phyloP scores from a whole-genome alignment of 2,888 invertebrate genomes.

The Cantharis lateralis region DNA sequence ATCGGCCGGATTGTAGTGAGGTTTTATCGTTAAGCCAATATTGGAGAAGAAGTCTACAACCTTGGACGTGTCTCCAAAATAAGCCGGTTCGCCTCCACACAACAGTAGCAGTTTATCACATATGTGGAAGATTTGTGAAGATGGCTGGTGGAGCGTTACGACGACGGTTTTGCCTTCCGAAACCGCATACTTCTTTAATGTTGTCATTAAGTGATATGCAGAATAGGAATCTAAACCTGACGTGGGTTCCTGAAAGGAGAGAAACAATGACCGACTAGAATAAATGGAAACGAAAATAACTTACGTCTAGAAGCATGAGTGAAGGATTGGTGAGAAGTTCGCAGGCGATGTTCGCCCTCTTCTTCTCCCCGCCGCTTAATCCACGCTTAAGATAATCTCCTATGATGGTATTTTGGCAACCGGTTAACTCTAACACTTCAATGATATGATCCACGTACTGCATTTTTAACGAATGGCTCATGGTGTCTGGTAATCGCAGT shows the following conservation, averaged over 20 bases:
- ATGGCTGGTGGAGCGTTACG: conserved; percentile 81
- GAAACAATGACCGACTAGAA: not conserved
- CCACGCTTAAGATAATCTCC: conserved; percentile 77
- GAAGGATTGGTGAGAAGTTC: conserved; percentile 81
- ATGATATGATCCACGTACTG: conserved; percentile 78
- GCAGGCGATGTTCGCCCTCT: conserved; percentile 81
- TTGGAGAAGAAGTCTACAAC: conserved; percentile 74
- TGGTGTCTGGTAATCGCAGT: conserved; percentile 70
- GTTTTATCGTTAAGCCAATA: conserved; percentile 72
- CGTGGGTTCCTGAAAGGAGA: conserved; percentile 72
- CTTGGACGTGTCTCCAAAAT: conserved; percentile 73
- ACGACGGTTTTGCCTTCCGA: conserved; percentile 79
- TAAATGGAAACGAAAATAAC: conserved; percentile 45
- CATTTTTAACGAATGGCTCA: conserved; percentile 73
- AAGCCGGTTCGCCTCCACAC: conserved; percentile 75
- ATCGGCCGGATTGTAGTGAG: conserved; percentile 85
- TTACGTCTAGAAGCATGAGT: conserved; percentile 78
- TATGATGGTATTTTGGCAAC: conserved; percentile 78
- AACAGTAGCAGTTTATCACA: conserved; percentile 75
- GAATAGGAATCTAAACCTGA: conserved; percentile 82
- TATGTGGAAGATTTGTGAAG: conserved; percentile 82
- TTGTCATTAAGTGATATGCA: conserved; percentile 73
- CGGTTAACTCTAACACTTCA: conserved; percentile 72
- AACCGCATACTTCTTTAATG: conserved; percentile 73
- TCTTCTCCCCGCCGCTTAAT: conserved; percentile 82